These are phyloP conservation scores for Coelopa frigida DNA, from an alignment of 1,140 invertebrate genomes.

Conservation along the genomic window DNA sequence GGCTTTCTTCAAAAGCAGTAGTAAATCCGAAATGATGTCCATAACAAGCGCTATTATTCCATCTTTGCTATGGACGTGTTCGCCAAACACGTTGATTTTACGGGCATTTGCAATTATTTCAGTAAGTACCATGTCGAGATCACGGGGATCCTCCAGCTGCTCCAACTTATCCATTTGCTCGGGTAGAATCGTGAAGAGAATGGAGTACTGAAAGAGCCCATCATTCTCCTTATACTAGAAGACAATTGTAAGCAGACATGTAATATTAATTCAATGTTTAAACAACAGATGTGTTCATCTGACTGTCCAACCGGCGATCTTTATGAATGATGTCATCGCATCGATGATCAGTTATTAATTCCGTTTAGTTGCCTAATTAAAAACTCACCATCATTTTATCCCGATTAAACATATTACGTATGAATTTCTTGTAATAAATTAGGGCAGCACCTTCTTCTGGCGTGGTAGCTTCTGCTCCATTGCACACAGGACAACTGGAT, in stretches of 20 bases:
- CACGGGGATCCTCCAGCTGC: constrained; percentile 23
- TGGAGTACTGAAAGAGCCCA: constrained; percentile 19
- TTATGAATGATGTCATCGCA: constrained; percentile 8
- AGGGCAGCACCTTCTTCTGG: constrained; percentile 24
- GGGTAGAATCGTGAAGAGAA: constrained; percentile 24
- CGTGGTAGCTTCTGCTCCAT: constrained; percentile 8
- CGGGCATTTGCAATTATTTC: constrained; percentile 22
- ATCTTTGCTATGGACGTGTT: constrained; percentile 14
- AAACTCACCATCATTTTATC: constrained; percentile 24
- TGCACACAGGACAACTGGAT: neutral
- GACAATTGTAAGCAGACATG: constrained; percentile 1
- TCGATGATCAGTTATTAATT: neutral
- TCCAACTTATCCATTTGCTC: constrained; percentile 25
- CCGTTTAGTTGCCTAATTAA: neutral
- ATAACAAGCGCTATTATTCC: constrained; percentile 15
- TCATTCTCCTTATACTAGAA: constrained; percentile 20
- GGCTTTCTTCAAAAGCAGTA: constrained; percentile 19
- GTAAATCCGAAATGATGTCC: constrained; percentile 26
- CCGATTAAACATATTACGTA: constrained; percentile 23
- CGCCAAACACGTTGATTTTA: constrained; percentile 6
- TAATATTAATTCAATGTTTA: constrained; percentile 6
- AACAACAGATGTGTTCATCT: constrained; percentile 27
- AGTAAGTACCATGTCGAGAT: constrained; percentile 27
- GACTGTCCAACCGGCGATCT: neutral
- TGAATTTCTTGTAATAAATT: constrained; percentile 33